Evolutionary conservation across 64 coral and sea anemone species (phyloP), one percentile per base, ranked within the genome.

Genomic region (Montipora efflorescens): DNA sequence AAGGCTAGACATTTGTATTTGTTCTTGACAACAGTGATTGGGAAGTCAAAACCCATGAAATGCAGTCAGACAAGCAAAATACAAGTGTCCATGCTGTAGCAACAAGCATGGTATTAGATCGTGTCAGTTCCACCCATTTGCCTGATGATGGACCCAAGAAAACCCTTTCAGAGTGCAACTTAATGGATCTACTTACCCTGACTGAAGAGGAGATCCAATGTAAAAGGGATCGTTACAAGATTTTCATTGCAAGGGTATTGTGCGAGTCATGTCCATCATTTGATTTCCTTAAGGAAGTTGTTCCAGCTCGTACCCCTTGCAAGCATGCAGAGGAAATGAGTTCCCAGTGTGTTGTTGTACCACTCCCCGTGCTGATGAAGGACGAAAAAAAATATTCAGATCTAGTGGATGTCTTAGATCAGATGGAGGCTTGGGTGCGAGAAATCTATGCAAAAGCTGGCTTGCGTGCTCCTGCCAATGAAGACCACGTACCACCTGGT

Each of bases 1-100:
- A 82, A 76, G 93, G 87, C 19, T 74, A 83, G 1, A 79, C 46
- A 28, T 94, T 94, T 94, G 78, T 94, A 1, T 58, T 57, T 76
- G 92, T 94, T 20, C 9, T 94, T 19, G 92, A 94, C 68, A 94
- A 94, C 52, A 94, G 88, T 46, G 85, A 94, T 80, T 94, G 92
- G 93, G 70, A 89, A 8, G 79, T 95, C 10, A 84, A 90, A 20
- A 85, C 82, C 7, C 93, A 95, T 55, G 87, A 95, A 22, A 90
- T 87, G 84, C 21, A 44, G 4, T 88, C 79, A 20, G 80, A 84
- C 48, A 82, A 28, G 14, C 90, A 91, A 46, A 91, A 91, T 25
- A 91, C 8, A 48, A 91, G 90, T 83, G 74, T 87, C 15, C 52
- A 87, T 93, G 77, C 83, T 45, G 76, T 93, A 10, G 92, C 92